phyloP scores from a whole-genome alignment of 2,113 vertebrate genomes.

The Ellobius talpinus region DNA sequence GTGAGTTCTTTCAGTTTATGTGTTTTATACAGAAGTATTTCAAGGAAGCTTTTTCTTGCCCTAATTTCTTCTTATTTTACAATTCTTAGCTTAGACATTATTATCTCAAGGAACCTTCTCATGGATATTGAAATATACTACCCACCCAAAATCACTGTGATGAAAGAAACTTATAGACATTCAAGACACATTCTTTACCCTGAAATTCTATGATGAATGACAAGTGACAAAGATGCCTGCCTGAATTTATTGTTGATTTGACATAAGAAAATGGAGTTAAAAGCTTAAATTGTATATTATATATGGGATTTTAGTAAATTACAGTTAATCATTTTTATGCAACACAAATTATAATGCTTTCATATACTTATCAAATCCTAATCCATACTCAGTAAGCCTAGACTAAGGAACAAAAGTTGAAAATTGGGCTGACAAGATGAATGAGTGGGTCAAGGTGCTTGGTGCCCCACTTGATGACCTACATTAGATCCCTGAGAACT shows the following conservation, averaged over 20 bases:
- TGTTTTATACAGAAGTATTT: background rate
- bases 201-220: background rate
- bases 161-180: background rate
- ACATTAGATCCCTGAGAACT: background rate
- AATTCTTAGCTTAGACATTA: background rate
- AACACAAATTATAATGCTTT: background rate
- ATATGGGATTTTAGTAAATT: background rate
- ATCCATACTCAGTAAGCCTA: background rate
- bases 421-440: background rate
- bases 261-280: background rate
- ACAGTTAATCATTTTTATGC: background rate
- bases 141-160: background rate
- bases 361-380: background rate
- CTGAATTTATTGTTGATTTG: background rate
- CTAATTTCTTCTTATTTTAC: too few species aligned
- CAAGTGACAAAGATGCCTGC: background rate
- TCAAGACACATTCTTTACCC: background rate
- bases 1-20: background rate
- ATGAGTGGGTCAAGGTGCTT: too few species aligned
- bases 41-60: background rate
- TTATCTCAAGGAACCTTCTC: background rate
- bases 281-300: background rate
- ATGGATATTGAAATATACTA: background rate
- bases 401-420: background rate
- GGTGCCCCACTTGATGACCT: too few species aligned